These are phyloP conservation scores for Candoia aspera DNA, from an alignment of 2,113 vertebrate species.

Conservation along the genomic window DNA sequence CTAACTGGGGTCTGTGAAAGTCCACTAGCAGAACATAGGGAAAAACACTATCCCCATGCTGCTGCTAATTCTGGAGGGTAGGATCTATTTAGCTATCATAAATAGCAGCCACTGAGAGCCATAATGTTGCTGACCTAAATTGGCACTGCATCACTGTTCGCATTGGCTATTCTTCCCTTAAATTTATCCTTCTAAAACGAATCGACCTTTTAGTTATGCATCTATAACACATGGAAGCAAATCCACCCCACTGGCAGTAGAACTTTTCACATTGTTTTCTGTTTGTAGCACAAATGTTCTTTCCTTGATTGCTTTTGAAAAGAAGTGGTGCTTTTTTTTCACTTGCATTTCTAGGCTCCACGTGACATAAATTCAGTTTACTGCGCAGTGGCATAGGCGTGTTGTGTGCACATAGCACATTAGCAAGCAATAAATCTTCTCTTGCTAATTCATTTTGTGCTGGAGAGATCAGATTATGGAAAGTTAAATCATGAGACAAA, in stretches of 20 bases:
- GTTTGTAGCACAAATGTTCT: background rate
- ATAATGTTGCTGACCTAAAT: background rate
- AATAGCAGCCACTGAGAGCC: background rate
- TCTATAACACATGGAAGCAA: slow-evolving; percentile 23
- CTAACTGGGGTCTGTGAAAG: background rate
- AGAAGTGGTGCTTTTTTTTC: background rate
- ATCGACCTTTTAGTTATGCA: slow-evolving; percentile 43
- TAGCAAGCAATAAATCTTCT: slow-evolving; percentile 74
- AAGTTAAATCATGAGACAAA: slow-evolving; percentile 78
- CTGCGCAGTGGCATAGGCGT: slow-evolving; percentile 31
- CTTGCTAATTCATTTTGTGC: slow-evolving; percentile 62
- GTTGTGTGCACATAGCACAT: slow-evolving; percentile 58
- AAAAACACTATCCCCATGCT: background rate
- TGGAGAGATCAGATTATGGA: slow-evolving; percentile 71
- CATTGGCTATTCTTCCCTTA: slow-evolving; percentile 40
- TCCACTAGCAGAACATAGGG: background rate
- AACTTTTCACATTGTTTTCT: slow-evolving; percentile 29
- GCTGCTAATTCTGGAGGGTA: background rate
- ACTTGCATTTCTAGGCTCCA: background rate
- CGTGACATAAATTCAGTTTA: slow-evolving; percentile 44
- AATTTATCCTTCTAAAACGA: slow-evolving; percentile 38
- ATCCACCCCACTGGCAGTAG: slow-evolving; percentile 26
- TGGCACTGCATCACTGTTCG: slow-evolving; percentile 49
- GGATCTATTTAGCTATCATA: background rate
- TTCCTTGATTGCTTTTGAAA: background rate